Evolutionary conservation across 2,113 vertebrate species (phyloP), one percentile per base, ranked within the genome.

Genomic region (Lepisosteus osseus): DNA sequence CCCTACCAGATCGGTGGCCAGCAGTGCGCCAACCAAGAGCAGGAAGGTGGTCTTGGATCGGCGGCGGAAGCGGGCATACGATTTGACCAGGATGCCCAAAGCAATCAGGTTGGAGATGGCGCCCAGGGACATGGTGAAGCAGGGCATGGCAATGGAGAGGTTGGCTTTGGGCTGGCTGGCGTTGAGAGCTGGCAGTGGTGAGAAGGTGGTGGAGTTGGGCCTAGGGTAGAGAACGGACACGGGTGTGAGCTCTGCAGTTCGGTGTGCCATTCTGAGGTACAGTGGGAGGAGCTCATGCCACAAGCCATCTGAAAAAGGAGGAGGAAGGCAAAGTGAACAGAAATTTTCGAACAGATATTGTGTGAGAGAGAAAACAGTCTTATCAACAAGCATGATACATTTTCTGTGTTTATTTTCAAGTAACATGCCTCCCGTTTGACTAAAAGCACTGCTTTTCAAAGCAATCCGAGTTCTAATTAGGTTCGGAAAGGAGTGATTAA

Each of bases 71-170:
- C 85, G 82, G 54, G 84, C 67, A 0, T 84, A 83, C 3, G 92
- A 88, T 41, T 88, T 85, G 0, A 83, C 84, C 15, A 95, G 82
- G 74, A 95, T 89, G 14, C 77, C 87, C 66, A 95, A 85, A 9
- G 92, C 94, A 2, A 87, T 84, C 44, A 95, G 72, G 78, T 94
- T 95, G 59, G 94, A 95, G 69, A 88, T 68, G 0, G 86, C 78
- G 0, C 94, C 95, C 72, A 95, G 87, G 0, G 81, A 91, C 94
- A 95, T 93, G 65, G 91, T 94, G 79, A 94, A 89, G 82, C 91
- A 92, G 70, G 93, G 92, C 76, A 93, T 76, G 0, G 76, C 86
- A 0, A 92, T 0, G 86, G 86, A 4, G 64, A 15, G 2, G 54
- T 13, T 3, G 3, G 6, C n/a, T 51, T 29, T 29, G 29, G 42